Percentiles rank a stretch among this genome's conserved stretches.
These are phyloP conservation scores for Entomyzon cyanotis DNA, from an alignment of 2,113 vertebrate species.

Conservation along the genomic window DNA sequence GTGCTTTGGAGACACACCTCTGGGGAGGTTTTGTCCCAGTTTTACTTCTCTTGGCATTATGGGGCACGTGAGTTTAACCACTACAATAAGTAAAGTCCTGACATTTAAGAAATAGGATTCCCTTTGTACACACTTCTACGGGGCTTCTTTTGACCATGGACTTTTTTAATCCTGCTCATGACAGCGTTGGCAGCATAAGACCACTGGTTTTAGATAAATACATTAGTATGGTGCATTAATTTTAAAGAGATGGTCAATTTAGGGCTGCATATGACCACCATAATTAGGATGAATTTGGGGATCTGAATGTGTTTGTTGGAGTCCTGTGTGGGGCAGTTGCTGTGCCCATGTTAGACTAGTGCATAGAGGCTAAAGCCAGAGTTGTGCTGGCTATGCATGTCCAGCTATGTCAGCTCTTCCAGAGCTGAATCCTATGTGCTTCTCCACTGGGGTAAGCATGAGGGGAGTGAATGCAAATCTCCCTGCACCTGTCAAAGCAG, in stretches of 20 bases:
- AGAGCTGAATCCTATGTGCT: background rate
- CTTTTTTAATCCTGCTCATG: background rate
- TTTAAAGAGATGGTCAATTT: background rate
- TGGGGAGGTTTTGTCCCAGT: background rate
- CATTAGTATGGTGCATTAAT: background rate
- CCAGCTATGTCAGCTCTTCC: background rate
- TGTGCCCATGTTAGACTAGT: background rate
- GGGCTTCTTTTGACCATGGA: background rate
- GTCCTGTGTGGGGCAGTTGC: background rate
- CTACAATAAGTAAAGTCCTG: background rate
- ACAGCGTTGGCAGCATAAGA: background rate
- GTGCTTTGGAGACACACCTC: background rate
- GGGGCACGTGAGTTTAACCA: background rate
- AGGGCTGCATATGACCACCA: background rate
- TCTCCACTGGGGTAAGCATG: background rate
- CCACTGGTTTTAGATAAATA: background rate
- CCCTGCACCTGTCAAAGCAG: background rate
- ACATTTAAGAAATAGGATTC: background rate
- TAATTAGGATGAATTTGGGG: background rate
- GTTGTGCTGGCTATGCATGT: background rate
- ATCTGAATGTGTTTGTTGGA: background rate
- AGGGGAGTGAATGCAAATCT: background rate
- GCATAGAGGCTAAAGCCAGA: background rate
- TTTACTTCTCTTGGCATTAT: background rate
- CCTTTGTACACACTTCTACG: background rate